Conservation (phyloP, 2,113 vertebrate species). For the Actinemys pallida region DNA sequence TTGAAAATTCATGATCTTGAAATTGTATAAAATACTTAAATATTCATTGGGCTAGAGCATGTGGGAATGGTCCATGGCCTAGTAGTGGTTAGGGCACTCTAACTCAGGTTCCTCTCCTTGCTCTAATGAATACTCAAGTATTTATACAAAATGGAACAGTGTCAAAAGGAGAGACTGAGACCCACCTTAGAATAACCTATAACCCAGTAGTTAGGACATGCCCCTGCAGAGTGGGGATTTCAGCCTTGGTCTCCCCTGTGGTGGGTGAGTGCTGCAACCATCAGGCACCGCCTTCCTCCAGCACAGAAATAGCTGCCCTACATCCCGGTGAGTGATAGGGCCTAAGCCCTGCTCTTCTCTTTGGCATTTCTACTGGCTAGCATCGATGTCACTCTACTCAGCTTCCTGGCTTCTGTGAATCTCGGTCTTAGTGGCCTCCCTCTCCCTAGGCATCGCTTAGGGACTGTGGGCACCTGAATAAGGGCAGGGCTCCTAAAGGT, state of each 20-base stretch:
- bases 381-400: not conserved
- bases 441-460: too few relatives aligned
- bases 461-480: not conserved
- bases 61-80: not conserved
- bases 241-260: not conserved
- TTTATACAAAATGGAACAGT: not conserved
- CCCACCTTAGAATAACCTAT: not conserved
- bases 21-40: not conserved
- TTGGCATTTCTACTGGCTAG: not conserved
- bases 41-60: not conserved
- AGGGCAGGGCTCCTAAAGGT: not conserved
- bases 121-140: not conserved
- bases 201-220: not conserved
- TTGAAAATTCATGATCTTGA: not conserved
- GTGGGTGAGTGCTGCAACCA: too few relatives aligned
- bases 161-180: not conserved
- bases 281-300: not conserved
- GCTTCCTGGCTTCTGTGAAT: not conserved
- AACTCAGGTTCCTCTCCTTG: not conserved
- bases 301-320: not conserved
- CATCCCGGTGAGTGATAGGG: not conserved
- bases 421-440: not conserved
- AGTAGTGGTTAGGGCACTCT: not conserved
- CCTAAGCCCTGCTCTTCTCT: not conserved
- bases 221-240: not conserved